Base-by-base conservation (phyloP, 2,888 invertebrate genomes). In the Glaucopsyche alexis region DNA sequence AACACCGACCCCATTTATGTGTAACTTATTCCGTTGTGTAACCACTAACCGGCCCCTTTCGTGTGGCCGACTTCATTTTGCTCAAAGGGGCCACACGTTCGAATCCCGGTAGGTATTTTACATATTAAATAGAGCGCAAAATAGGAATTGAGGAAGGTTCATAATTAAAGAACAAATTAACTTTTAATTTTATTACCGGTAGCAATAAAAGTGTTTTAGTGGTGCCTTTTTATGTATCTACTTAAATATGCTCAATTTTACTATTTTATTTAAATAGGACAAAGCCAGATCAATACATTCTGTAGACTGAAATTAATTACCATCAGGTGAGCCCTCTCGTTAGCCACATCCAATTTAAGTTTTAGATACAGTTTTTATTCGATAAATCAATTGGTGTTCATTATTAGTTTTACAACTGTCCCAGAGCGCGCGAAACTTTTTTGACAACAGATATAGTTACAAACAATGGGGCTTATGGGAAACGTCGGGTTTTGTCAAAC, bases 341-440 rank as follows among this genome's bases (percentile, higher is more conserved):
- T 60, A 60, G 60, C 29, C 5, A 11, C 11, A 60, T 60, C 60
- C 60, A 60, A 60, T 29, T 60, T 60, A 29, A 29, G 29, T 60
- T 60, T 13, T 4, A 11, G 60, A 29, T 29, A 60, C 29, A 60
- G 29, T 29, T 60, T 60, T 40, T 66, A 66, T 66, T 42, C 40
- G 14, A 42, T 69, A 47, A 69, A 49, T 19, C 69, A 47, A 47
- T 29, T 29, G 29, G 14, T 49, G 47, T 47, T 69, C 69, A 69
- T 69, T 69, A 69, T 49, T 69, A 69, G 69, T 69, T 69, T 69
- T 45, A 42, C 42, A 67, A 69, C 69, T 69, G 42, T 45, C 45
- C 9, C 8, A 8, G 16, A 11, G 66, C 66, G 45, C 14, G 65
- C 45, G 16, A 69, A 67, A 69, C 69, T 69, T 49, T 69, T 69